Base-by-base conservation (phyloP, 1,140 invertebrate species). In the Elysia chlorotica region DNA sequence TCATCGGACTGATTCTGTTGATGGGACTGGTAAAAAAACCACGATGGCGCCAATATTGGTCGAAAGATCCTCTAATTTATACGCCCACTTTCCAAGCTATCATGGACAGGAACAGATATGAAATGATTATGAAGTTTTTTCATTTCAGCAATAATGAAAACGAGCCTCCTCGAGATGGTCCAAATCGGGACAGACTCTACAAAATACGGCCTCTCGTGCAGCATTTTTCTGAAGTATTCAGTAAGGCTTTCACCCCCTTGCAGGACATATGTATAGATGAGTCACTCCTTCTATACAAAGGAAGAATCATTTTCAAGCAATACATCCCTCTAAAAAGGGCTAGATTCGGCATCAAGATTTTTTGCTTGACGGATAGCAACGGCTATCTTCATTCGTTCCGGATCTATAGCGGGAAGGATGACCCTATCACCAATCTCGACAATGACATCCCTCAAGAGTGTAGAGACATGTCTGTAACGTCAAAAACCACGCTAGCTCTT, bases 231-330 rank as follows among this genome's bases (percentile, higher is more conserved):
- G n/a, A 66, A 0, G 48, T 28, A 30, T 66, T 66, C 37, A 21
- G 25, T 23, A 2, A 41, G 65, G 31, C 37, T 48, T 25, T 48
- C 65, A 23, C 65, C 28, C 65, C 35, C 2, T 28, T 31, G 14
- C 19, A 33, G n/a, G 31, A 35, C 19, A 25, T 66, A 21, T 36
- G 21, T 5, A 48, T 41, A 31, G 65, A 66, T 28, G 65, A 48
- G n/a, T 28, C 65, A 17, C 37, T 17, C 36, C 25, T 30, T 23
- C 28, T n/a, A 41, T 36, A 28, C 37, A 66, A 48, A 25, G 65
- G 65, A 35, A 66, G 37, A 36, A 31, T 30, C n/a, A 48, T 48
- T n/a, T 48, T n/a, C 41, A 31, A 66, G 38, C 65, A 66, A 25
- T 48, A 23, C 30, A 37, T 66, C 31, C 63, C 65, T 28, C 37